Evolutionary conservation across 2,888 invertebrate genomes (phyloP).

Genomic region (Acleris emargana): DNA sequence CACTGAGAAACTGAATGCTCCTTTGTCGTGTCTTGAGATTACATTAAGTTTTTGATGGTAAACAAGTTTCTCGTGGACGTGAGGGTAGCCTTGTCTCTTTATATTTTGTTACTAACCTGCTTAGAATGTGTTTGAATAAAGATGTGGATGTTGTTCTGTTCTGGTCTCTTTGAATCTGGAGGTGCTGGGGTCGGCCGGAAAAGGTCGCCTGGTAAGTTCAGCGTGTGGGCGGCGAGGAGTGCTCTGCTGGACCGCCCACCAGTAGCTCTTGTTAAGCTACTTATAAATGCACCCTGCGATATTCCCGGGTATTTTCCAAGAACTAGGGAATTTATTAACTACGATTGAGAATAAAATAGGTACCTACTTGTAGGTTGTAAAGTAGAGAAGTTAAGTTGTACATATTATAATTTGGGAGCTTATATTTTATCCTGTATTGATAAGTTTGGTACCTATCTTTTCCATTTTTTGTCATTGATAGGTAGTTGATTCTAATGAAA

Average conservation of each 20-base stretch:
- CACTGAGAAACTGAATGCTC: conserved; percentile 68
- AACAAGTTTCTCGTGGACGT: conserved; percentile 69
- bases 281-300: no score
- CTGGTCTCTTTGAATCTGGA: conserved; percentile 20
- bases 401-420: no score
- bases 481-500: no score
- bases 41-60: conserved; percentile 68
- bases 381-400: no score
- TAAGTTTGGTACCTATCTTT: no score
- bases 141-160: conserved; percentile 38
- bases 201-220: conserved; percentile 20
- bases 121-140: conserved; percentile 40
- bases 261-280: no score
- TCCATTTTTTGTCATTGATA: no score
- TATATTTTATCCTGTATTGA: no score
- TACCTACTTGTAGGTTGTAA: no score
- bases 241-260: background rate
- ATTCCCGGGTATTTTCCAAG: no score
- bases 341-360: no score
- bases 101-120: conserved; percentile 49
- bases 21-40: conserved; percentile 72
- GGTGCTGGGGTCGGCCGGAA: conserved; percentile 11
- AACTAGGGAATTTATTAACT: no score
- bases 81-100: conserved; percentile 60
- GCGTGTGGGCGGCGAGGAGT: conserved; percentile 20